phyloP scores from a whole-genome alignment of 2,113 vertebrate genomes.

The Orientallactaga bullata region DNA sequence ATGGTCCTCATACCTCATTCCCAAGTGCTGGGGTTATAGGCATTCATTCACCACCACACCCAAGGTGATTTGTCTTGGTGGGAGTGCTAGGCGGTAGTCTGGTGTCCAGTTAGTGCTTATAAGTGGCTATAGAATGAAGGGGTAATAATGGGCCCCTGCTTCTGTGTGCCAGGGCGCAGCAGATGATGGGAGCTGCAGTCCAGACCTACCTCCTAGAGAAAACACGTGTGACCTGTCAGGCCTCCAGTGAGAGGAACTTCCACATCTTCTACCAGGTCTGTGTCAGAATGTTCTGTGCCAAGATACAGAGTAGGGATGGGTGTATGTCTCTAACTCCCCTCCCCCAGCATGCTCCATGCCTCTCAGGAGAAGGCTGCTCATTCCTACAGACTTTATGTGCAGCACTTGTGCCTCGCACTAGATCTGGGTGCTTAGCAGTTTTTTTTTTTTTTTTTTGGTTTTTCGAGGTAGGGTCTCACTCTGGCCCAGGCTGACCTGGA shows the following conservation, averaged over 20 bases:
- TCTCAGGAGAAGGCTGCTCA: too few relatives aligned
- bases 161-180: constrained; percentile 88
- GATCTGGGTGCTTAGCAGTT: not conserved
- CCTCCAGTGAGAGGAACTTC: constrained; percentile 95
- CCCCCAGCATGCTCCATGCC: too few relatives aligned
- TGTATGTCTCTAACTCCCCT: not conserved
- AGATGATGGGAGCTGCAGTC: constrained; percentile 94
- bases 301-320: not conserved
- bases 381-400: not conserved
- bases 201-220: constrained; percentile 98
- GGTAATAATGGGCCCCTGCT: not conserved
- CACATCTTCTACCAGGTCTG: constrained; percentile 98
- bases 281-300: not conserved
- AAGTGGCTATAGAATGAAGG: not conserved
- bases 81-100: not conserved
- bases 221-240: constrained; percentile 94
- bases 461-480: too few relatives aligned
- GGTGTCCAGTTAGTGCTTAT: not conserved
- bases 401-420: not conserved
- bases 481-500: too few relatives aligned
- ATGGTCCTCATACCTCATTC: not conserved
- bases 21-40: not conserved
- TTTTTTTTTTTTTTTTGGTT: too few relatives aligned
- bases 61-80: not conserved
- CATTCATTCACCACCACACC: not conserved